A percentile compares a stretch with the other conserved stretches of the same genome.
Conservation (phyloP, 2,797 vertebrate genomes). For the Anisognathus igniventris region DNA sequence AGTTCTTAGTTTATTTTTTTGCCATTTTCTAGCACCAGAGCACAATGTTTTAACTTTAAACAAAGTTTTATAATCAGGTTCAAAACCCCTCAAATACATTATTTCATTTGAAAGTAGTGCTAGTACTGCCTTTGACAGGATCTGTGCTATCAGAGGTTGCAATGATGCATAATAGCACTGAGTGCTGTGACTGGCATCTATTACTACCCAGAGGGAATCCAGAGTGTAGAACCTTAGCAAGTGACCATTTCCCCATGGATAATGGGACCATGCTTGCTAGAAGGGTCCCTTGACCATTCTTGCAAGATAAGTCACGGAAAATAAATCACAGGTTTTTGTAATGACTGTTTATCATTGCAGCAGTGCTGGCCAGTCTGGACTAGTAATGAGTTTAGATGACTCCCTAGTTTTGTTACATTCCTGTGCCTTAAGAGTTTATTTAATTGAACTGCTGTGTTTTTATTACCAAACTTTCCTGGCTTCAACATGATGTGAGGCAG, state of each 20-base stretch:
- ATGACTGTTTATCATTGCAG: background rate
- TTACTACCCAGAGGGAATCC: background rate
- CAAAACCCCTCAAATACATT: background rate
- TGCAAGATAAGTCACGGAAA: background rate
- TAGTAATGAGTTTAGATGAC: background rate
- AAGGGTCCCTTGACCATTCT: background rate
- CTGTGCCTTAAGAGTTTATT: slow-evolving; percentile 3
- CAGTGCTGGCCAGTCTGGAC: background rate
- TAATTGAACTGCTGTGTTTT: slow-evolving; percentile 45
- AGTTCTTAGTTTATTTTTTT: background rate
- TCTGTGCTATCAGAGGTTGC: background rate
- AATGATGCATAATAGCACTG: background rate
- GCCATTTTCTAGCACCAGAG: background rate
- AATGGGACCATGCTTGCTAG: background rate
- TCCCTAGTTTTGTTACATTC: slow-evolving; percentile 17
- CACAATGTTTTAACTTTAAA: background rate
- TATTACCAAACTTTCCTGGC: slow-evolving; percentile 24
- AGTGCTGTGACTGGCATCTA: background rate
- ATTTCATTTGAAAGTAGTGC: background rate
- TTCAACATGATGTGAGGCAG: background rate
- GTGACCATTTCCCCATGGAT: background rate
- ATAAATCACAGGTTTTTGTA: background rate
- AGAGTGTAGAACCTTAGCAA: background rate
- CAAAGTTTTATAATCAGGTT: background rate
- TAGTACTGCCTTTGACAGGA: background rate